Evolutionary conservation across 2,113 vertebrate genomes (phyloP), one percentile per base, ranked within the genome.

Genomic region (Microtus ochrogaster): DNA sequence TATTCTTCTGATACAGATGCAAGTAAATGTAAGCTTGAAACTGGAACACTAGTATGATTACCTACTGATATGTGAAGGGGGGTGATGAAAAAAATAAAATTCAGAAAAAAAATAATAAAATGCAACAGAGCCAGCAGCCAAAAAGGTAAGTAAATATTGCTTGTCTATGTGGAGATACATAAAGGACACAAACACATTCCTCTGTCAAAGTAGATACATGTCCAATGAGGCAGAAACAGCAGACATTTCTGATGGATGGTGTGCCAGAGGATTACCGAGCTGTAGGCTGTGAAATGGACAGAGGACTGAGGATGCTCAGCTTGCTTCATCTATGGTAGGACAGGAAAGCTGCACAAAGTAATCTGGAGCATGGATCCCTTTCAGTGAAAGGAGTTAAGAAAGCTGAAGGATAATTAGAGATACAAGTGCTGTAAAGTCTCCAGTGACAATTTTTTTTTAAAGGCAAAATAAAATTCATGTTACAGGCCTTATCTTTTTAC

Each of bases 51-150:
- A 77, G 14, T 82, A 81, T 77, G n/a, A 55, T 61, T 66, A 95
- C 30, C 65, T 72, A 89, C 28, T 87, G 88, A 26, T 78, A 89
- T 74, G n/a, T 74, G 21, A 63, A 96, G 81, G 63, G 76, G 26
- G 11, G 58, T 72, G 4, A 49, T 55, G 21, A 11, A 66, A 19
- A 91, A 33, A 94, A 77, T 28, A 61, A 63, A 49, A 96, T 91
- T 76, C 73, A 21, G 39, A 90, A 17, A 84, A 84, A 95, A 92
- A 93, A 63, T 94, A 87, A 94, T 70, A 89, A 83, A 90, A 77
- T 66, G 77, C 24, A 83, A 92, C 28, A 93, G 41, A 70, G 39
- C n/a, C 11, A 73, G 30, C 28, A 86, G 79, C 19, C 11, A 68
- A 41, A 52, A 74, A 95, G 30, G 47, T 94, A 61, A 33, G 76